A percentile compares a stretch with the other conserved stretches of the same genome.
Conservation (phyloP, 2,888 invertebrate genomes). For the Melinaea menophilus region DNA sequence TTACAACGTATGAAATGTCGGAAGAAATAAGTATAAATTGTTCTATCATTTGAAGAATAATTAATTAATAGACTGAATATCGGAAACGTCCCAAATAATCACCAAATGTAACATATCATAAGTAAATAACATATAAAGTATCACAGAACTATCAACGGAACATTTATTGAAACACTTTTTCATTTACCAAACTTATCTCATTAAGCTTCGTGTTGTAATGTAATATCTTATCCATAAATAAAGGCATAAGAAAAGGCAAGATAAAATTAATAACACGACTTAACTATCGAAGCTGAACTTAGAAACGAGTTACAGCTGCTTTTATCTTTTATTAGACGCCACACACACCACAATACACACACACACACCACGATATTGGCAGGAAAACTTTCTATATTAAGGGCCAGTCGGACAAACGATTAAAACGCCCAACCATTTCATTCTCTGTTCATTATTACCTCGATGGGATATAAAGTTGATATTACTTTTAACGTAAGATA, state of each 20-base stretch:
- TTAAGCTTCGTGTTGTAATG: conserved; percentile 33
- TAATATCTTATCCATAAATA: conserved; percentile 37
- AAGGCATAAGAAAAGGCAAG: conserved; percentile 34
- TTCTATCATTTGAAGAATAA: too few species aligned
- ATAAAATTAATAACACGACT: conserved; percentile 45
- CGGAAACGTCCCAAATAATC: too few species aligned
- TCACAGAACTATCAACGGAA: not conserved
- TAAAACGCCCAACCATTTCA: conserved; percentile 4
- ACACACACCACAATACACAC: conserved; percentile 43
- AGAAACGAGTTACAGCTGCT: conserved; percentile 50
- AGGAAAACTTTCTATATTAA: conserved; percentile 57
- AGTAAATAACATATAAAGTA: not conserved
- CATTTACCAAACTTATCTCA: conserved; percentile 25
- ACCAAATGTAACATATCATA: too few species aligned
- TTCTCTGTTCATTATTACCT: conserved; percentile 4
- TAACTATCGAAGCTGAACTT: conserved; percentile 47
- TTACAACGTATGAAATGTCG: too few species aligned
- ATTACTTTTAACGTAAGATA: conserved; percentile 2
- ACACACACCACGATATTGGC: conserved; percentile 47
- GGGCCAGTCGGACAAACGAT: conserved; percentile 34
- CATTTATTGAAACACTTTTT: not conserved
- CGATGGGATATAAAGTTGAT: conserved; percentile 5
- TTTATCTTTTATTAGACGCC: conserved; percentile 57
- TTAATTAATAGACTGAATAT: too few species aligned
- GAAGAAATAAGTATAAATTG: too few species aligned